Evolutionary conservation across 2,888 invertebrate genomes (phyloP), one percentile per base, ranked within the genome.

Genomic region (Campoplex capitator): DNA sequence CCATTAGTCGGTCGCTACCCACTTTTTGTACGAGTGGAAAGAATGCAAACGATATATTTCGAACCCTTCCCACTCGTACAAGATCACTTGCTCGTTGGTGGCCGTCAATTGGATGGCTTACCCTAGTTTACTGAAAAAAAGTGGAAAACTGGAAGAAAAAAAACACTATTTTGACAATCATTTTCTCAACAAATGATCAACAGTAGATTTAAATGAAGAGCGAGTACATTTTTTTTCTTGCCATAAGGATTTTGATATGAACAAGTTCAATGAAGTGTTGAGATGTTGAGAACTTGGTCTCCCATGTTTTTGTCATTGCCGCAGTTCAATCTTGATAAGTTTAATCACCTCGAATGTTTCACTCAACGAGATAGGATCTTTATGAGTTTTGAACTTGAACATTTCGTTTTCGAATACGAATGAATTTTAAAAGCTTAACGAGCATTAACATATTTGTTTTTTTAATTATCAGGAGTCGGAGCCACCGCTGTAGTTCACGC

Each of bases 401-500:
- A 58, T 70, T 42, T 70, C 35, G 62, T n/a, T 51, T 42, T 4
- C 35, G 4, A 23, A 76, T 51, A 28, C 16, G 32, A 11, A 32
- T 58, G 0, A 58, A 42, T 62, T 45, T 42, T 0, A 3, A 45
- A 9, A 75, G 8, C 51, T 76, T 11, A 35, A 45, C 7, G 38
- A 9, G 28, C 9, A 51, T 7, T 0, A 0, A 32, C 11, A 75
- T 1, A 62, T n/a, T 54, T 65, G 13, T 75, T 3, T 38, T 42
- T 28, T 1, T 42, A n/a, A 32, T 48, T 93, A 93, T 32, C 90
- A 98, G 99, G 99, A 93, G 98, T 98, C 90, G 99, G 99, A 80
- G 99, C 99, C 76, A 99, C 99, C 16, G 99, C 99, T 9, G 97
- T 98, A 79, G 99, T 99, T 16, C 98, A 99, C 94, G 97, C 97